These are phyloP conservation scores for Dendroctonus ponderosae DNA, from an alignment of 1,140 invertebrate species.

Conservation along the genomic window DNA sequence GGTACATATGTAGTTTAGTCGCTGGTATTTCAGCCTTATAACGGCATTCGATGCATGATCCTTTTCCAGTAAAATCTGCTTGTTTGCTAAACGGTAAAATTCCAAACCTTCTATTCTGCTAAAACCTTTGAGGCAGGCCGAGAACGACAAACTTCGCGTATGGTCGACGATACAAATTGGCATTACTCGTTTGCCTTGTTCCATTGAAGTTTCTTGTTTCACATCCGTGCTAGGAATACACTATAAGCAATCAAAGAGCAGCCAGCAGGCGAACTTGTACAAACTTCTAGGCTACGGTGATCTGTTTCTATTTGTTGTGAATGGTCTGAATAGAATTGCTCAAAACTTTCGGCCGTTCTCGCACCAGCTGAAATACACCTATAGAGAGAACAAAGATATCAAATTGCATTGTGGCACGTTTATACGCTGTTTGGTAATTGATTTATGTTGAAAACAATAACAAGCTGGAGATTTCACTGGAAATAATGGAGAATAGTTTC, in stretches of 20 bases:
- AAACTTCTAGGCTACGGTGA: constrained; percentile 24
- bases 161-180: constrained; percentile 31
- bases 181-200: constrained; percentile 33
- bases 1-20: too few species aligned
- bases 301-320: constrained; percentile 24
- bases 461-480: too few species aligned
- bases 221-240: constrained; percentile 31
- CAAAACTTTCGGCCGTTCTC: constrained; percentile 1
- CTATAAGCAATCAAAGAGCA: constrained; percentile 33
- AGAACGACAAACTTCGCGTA: constrained; percentile 9
- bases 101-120: constrained; percentile 4
- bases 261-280: constrained; percentile 23
- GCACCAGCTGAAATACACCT: too few species aligned
- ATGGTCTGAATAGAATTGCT: constrained; percentile 29
- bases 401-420: too few species aligned
- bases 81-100: constrained; percentile 5
- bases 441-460: too few species aligned
- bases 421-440: too few species aligned
- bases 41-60: too few species aligned
- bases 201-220: constrained; percentile 39
- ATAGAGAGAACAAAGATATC: too few species aligned
- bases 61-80: background rate
- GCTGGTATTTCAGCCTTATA: too few species aligned
- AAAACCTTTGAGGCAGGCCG: constrained; percentile 12
- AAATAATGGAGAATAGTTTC: too few species aligned